Conservation (phyloP, 1,140 invertebrate genomes). For the Halictus rubicundus region DNA sequence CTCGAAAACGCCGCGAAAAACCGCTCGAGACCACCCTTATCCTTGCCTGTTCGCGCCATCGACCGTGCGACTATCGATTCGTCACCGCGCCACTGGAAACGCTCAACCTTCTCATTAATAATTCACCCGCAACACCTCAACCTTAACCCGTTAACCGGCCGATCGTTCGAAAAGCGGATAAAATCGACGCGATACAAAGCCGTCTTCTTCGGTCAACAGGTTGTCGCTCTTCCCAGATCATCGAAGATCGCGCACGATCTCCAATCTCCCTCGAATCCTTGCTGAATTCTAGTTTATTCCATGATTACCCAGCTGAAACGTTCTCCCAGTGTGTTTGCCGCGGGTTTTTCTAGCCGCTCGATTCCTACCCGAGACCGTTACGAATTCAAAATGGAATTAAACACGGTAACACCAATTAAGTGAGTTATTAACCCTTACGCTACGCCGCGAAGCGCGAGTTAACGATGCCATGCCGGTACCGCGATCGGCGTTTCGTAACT, state of each 20-base stretch:
- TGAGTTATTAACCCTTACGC: slow-evolving; percentile 3
- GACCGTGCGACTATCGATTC: slow-evolving; percentile 14
- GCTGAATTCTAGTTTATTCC: not conserved
- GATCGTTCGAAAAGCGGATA: too few species aligned
- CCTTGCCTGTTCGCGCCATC: not conserved
- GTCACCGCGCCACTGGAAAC: too few species aligned
- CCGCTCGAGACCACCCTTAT: too few species aligned
- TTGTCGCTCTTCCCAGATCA: too few species aligned
- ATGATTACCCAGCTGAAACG: not conserved
- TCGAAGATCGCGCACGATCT: too few species aligned
- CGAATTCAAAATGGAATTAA: not conserved
- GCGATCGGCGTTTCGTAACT: too few species aligned
- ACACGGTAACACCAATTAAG: not conserved
- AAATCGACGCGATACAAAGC: not conserved
- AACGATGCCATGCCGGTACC: too few species aligned
- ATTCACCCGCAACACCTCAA: too few species aligned
- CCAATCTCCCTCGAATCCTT: too few species aligned
- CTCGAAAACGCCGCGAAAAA: not conserved
- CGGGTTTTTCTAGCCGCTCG: not conserved
- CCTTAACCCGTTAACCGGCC: too few species aligned
- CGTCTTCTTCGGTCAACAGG: not conserved
- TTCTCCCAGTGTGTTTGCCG: not conserved
- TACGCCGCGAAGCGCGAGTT: too few species aligned
- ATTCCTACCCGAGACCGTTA: slow-evolving; percentile 11
- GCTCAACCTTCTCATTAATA: too few species aligned